Evolutionary conservation across 2,797 vertebrate species (phyloP), one percentile per base, ranked within the genome.

Genomic region (Anguilla marmorata): DNA sequence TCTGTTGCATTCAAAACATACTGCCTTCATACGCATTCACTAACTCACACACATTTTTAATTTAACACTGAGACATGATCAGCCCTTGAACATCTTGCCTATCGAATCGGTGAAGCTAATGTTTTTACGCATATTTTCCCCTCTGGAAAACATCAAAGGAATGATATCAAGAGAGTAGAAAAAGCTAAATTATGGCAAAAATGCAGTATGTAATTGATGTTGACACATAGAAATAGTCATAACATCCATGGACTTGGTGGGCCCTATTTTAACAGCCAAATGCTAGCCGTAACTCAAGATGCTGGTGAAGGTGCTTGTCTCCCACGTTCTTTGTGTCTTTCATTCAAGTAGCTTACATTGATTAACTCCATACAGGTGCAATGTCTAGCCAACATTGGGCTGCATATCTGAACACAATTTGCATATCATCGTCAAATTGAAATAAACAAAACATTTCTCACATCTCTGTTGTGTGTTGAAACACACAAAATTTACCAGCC

Each of bases 131-230:
- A 66, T 7, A 8, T 66, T 24, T 21, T 66, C 0, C 63, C 63
- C 66, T 72, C 66, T 72, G 66, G n/a, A 72, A n/a, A 72, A 72
- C 66, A 72, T 30, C 66, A 72, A 72, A 72, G 21, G 21, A 24
- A n/a, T 30, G 19, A 30, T 11, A 72, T 72, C 8, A 69, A 76
- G 21, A 76, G 33, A 14, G 72, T 41, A 14, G 72, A 41, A 76
- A 76, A 76, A 37, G 33, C 72, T 37, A 37, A 48, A 24, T 14
- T 37, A 76, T 5, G 27, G 2, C 9, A 33, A 5, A 50, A 19
- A 82, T 48, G 16, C n/a, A 50, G 27, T 80, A 45, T 41, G 12
- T 80, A 21, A 82, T 82, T 50, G n/a, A 50, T 82, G 41, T 50
- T 24, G 33, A 82, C 21, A 41, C 24, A 24, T 41, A 45, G 37